Evolutionary conservation across 2,888 invertebrate genomes (phyloP), one percentile per base, ranked within the genome.

Genomic region (Cryptus viduatorius): DNA sequence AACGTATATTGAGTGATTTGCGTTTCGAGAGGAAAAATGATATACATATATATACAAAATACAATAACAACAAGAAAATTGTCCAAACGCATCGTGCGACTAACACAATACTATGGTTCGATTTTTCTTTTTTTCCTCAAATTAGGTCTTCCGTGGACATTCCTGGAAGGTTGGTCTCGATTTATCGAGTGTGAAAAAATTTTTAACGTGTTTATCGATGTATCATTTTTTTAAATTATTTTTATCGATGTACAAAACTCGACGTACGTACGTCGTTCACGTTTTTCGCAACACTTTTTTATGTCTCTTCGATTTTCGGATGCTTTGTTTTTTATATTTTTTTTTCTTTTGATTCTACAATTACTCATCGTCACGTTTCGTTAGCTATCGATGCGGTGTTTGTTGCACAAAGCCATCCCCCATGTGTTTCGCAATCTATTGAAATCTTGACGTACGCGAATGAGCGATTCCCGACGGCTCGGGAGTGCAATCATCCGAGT

Each of bases 161-260:
- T 94, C 94, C 93, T 95, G 95, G 95, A 95, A 96, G 96, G 96
- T 96, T 95, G 95, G 95, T 95, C 94, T 91, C 92, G 91, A 89
- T 88, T 89, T 89, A 89, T 87, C 86, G 87, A 82, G 79, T 76
- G 89, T 88, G 90, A 93, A 94, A 94, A 93, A 93, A 94, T 92
- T 93, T 94, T 94, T 53, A 37, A 76, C 79, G 71, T 76, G 65
- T 84, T 81, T 93, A 89, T 93, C 71, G 75, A 64, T 86, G 73
- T 84, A 67, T 73, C 59, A 56, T 61, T 79, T 50, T 65, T 48
- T 24, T 24, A 24, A 24, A 24, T 1, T 53, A 12, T 48, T 61
- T 61, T 61, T 5, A 29, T 31, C 29, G 59, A 29, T 61, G 59
- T 68, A 59, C 19, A 5, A 24, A 44, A 61, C 14, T 69, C 16